Base-by-base conservation (phyloP, 1,140 invertebrate species). In the Drosophila athabasca region DNA sequence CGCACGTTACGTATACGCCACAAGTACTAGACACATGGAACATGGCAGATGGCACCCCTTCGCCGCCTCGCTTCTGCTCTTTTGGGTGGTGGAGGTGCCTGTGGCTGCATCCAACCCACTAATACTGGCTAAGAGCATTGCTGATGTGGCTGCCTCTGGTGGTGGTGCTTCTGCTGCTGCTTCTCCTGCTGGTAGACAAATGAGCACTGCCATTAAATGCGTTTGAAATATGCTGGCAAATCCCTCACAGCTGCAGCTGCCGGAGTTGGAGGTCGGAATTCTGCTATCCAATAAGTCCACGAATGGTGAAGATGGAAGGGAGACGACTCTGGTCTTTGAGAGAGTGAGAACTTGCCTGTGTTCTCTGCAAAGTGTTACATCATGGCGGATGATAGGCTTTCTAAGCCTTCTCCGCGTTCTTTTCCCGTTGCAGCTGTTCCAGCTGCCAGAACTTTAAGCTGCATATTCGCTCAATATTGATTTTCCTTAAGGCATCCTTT, bases 201-300 rank as follows among this genome's bases (percentile, higher is more conserved):
- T 85, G 82, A 87, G 82, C 66, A 85, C 48, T 67, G 65, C 78
- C 74, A 85, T 85, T 87, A 87, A 85, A 85, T 69, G 66, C 82
- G 79, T 70, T 69, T 85, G 78, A 85, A 85, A 85, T 81, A 85
- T 85, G 82, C 82, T 87, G 78, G 82, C 78, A 79, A 85, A 85
- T 85, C 82, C 81, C 66, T 85, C 79, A 85, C 65, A 59, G 45
- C 39, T 54, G 54, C 53, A 60, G 51, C 39, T 52, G 50, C 60
- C 17, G 35, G 6, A 26, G 17, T 62, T 9, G 24, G 41, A 26
- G 44, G 24, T 29, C n/a, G 35, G 51, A 35, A 49, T 76, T 60
- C 22, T 49, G 24, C 44, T 73, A 58, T 54, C 57, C 73, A 77
- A 87, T 85, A 85, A 87, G 81, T 85, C 68, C 81, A 48, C 46